A percentile compares a stretch with the other conserved stretches of the same genome.
Evolutionary conservation across 2,888 invertebrate genomes (phyloP).

Genomic region (Sepioteuthis lessoniana): DNA sequence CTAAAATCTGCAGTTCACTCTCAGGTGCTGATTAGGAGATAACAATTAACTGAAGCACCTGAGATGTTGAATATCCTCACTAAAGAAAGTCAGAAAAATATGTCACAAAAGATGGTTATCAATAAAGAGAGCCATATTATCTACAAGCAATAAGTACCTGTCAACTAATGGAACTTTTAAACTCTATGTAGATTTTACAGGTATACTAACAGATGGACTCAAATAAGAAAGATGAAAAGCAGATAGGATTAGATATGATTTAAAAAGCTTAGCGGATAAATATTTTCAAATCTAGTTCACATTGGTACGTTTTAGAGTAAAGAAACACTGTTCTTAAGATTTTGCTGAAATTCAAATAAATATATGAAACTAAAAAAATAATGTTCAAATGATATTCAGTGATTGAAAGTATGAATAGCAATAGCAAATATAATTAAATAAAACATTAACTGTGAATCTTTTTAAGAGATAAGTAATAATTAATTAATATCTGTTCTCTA

Average conservation of each 20-base stretch:
- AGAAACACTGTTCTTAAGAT: background rate
- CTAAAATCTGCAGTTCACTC: too few species aligned
- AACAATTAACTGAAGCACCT: too few species aligned
- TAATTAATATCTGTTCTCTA: constrained; percentile 25
- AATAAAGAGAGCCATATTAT: too few species aligned
- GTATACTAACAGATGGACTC: background rate
- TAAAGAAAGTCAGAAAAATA: too few species aligned
- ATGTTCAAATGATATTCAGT: background rate
- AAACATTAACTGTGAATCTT: background rate
- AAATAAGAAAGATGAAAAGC: too few species aligned
- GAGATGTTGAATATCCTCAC: too few species aligned
- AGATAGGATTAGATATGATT: background rate
- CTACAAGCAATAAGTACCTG: too few species aligned
- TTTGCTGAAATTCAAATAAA: background rate
- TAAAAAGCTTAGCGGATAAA: background rate
- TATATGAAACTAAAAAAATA: background rate
- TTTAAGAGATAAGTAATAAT: constrained; percentile 13
- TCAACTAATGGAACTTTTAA: too few species aligned
- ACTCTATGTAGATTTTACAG: too few species aligned
- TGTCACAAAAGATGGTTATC: too few species aligned
- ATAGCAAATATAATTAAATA: background rate
- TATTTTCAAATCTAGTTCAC: background rate
- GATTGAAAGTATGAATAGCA: background rate
- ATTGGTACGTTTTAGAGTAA: background rate
- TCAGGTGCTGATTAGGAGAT: too few species aligned